Percentiles rank a stretch among this genome's conserved stretches.
Conservation (phyloP, 2,797 vertebrate genomes). For the Pseudocheirus occidentalis region DNA sequence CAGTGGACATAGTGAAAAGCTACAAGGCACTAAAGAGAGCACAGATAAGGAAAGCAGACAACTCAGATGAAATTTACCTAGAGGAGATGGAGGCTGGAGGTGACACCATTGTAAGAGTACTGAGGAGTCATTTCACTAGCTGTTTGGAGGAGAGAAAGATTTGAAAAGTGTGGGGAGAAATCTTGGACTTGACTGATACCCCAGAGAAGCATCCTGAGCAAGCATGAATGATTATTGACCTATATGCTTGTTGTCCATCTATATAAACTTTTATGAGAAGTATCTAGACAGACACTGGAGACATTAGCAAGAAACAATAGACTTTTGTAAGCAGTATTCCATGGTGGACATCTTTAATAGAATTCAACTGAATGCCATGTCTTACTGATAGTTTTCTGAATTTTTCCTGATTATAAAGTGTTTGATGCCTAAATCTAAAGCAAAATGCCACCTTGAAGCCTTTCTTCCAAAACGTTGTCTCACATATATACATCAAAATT, state of each 20-base stretch:
- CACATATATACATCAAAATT: background rate
- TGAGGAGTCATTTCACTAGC: background rate
- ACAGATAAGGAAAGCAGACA: background rate
- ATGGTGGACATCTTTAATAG: background rate
- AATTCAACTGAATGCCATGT: background rate
- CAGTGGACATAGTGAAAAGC: background rate
- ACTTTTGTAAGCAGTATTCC: background rate
- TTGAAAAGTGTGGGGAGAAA: background rate
- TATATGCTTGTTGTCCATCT: background rate
- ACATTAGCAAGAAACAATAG: background rate
- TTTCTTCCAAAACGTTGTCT: background rate
- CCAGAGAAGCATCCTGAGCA: background rate
- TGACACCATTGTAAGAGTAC: background rate
- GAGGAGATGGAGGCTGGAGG: background rate
- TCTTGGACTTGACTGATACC: background rate
- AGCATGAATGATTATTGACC: background rate
- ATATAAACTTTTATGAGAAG: background rate
- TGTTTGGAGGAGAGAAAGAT: background rate
- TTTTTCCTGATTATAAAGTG: background rate
- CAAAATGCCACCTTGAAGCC: background rate
- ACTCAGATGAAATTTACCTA: background rate
- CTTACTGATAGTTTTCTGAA: background rate
- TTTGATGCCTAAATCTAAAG: background rate
- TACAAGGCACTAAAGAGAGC: background rate
- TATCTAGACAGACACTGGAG: background rate